Evolutionary conservation across 2,888 invertebrate species (phyloP), one percentile per base, ranked within the genome.

Genomic region (Napeogenes sylphis): DNA sequence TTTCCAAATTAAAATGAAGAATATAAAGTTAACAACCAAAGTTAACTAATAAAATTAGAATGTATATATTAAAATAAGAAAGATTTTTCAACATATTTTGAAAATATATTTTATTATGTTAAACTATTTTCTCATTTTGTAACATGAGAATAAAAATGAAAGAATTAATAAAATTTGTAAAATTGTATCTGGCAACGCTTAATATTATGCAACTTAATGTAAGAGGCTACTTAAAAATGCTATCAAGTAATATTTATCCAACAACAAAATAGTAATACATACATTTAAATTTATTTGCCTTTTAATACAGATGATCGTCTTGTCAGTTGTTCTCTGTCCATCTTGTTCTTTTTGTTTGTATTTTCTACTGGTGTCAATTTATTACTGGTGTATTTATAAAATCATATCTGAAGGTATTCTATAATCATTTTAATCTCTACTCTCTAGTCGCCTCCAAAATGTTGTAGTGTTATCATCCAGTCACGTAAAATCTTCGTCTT

Each of bases 361-460:
- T 21, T 21, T 51, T 21, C 21, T 21, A 8, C 51, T 30, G 10
- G 21, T 51, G 51, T 51, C 51, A 51, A 51, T 30, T 8, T 30
- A 10, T 30, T 21, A 30, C 30, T 30, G 12, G 5, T 30, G 30
- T 3, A 51, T 30, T 10, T 51, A 32, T 45, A 53, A 45, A 32
- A 33, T 45, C 8, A 38, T 30, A 38, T 51, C 54, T 58, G 64
- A 56, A 56, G 61, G 61, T 64, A 64, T 30, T 45, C 61, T 38
- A n/a, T n/a, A 30, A 45, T 58, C 21, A 58, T 54, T 62, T 54
- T 3, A 30, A 33, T 55, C 4, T n/a, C 55, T 45, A 30, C 21
- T 55, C 4, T n/a, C 55, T 45, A 55, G n/a, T 5, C 30, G 4
- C 30, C 35, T 64, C 35, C 21, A 55, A 55, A 58, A 59, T 64